Evolutionary conservation across 2,888 invertebrate species (phyloP).

Genomic region (Drosophila demipolita): DNA sequence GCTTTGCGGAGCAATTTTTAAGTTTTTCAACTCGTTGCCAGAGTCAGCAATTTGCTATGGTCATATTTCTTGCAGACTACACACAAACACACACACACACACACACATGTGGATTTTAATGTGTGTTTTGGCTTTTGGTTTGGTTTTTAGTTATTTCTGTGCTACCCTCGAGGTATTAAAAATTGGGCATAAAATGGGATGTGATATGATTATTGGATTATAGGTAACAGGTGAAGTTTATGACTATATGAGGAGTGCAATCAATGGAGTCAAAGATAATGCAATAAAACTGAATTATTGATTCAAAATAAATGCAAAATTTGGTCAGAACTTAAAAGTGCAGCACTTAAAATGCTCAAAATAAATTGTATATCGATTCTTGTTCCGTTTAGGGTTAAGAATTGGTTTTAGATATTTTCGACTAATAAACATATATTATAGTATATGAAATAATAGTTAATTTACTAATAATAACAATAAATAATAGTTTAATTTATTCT

Average conservation of each 20-base stretch:
- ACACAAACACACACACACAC: conserved; percentile 42
- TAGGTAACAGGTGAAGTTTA: not conserved
- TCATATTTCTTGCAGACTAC: conserved; percentile 72
- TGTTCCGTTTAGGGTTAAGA: not conserved
- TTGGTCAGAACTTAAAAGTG: not conserved
- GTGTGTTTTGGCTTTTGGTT: conserved; percentile 62
- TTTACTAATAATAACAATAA: not conserved
- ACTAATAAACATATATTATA: not conserved
- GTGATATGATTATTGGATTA: not conserved
- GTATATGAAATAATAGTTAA: too few relatives aligned
- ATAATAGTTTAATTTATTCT: not conserved
- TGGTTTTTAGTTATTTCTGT: conserved; percentile 30
- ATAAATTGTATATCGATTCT: not conserved
- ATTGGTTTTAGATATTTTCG: not conserved
- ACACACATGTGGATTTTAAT: conserved; percentile 71
- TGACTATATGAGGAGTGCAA: not conserved
- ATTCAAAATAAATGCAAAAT: not conserved
- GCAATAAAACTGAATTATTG: not conserved
- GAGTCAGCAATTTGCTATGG: conserved; percentile 79
- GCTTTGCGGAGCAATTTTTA: conserved; percentile 54
- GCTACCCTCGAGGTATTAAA: conserved; percentile 27
- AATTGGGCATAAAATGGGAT: not conserved
- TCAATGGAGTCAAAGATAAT: not conserved
- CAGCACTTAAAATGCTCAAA: not conserved
- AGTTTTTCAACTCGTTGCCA: conserved; percentile 75